phyloP scores from a whole-genome alignment of 2,113 vertebrate genomes.

The Pogonocichla stellata region DNA sequence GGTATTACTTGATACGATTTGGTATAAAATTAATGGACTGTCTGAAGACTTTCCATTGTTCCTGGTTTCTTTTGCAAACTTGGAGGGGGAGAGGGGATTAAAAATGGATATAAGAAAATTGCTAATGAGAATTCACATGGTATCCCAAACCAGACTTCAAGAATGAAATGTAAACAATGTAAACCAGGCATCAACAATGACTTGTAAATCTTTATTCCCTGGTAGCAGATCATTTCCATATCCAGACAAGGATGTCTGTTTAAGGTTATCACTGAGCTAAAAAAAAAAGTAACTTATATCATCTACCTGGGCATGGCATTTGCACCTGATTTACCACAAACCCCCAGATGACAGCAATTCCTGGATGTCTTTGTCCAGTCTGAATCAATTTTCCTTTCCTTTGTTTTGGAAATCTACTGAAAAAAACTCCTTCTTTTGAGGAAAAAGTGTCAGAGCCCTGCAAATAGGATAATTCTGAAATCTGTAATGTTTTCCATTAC shows the following conservation, averaged over 20 bases:
- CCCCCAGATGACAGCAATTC: neutral
- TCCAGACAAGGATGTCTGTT: neutral
- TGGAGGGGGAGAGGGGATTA: neutral
- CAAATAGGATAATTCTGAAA: neutral
- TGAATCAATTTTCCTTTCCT: neutral
- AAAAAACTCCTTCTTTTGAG: neutral
- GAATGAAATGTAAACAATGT: neutral
- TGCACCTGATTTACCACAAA: neutral
- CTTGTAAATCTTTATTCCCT: neutral
- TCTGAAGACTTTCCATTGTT: slow-evolving; percentile 46
- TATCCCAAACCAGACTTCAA: neutral
- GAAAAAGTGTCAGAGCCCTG: neutral
- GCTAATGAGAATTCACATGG: neutral
- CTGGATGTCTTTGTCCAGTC: neutral
- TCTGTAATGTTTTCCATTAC: neutral
- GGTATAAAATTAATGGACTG: slow-evolving; percentile 60
- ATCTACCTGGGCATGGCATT: neutral
- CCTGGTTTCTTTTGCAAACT: neutral
- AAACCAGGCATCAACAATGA: neutral
- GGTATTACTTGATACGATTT: slow-evolving; percentile 31
- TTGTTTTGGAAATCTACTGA: neutral
- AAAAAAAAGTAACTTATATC: neutral
- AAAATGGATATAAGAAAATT: slow-evolving; percentile 37
- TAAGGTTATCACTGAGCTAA: neutral
- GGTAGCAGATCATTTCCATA: neutral